Evolutionary conservation across 2,888 invertebrate species (phyloP).

Genomic region (Bibio marci): DNA sequence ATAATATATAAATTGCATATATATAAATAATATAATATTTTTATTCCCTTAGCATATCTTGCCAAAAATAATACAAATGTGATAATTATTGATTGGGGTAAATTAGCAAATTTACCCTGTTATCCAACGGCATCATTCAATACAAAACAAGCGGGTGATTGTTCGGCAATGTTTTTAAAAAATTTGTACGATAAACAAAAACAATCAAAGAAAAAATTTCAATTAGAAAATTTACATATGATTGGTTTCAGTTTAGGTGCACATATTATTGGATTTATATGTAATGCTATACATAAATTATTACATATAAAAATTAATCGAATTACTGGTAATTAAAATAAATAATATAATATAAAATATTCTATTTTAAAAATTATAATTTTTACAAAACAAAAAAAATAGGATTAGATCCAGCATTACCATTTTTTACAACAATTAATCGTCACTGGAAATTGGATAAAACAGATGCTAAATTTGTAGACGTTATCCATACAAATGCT

Average conservation of each 20-base stretch:
- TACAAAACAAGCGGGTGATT: conserved; percentile 38
- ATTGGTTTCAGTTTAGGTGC: conserved; percentile 43
- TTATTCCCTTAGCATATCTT: conserved; percentile 21
- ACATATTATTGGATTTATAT: conserved; percentile 32
- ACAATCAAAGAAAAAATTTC: conserved; percentile 18
- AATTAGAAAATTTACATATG: conserved; percentile 30
- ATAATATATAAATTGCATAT: too few species aligned
- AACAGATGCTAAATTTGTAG: conserved; percentile 48
- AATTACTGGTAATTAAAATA: conserved; percentile 27
- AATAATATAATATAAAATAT: not conserved
- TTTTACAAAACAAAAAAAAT: too few species aligned
- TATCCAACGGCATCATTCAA: conserved; percentile 39
- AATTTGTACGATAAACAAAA: conserved; percentile 19
- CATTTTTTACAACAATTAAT: conserved; percentile 40
- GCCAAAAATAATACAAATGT: conserved; percentile 24
- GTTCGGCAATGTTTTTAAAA: conserved; percentile 32
- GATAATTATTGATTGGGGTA: conserved; percentile 37
- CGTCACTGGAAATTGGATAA: conserved; percentile 39
- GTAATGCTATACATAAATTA: conserved; percentile 17
- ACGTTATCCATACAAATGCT: conserved; percentile 54
- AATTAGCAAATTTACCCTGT: conserved; percentile 33
- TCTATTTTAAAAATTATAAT: not conserved
- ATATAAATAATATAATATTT: not conserved
- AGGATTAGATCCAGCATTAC: conserved; percentile 47
- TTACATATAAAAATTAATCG: conserved; percentile 20